phyloP scores from a whole-genome alignment of 2,113 vertebrate genomes.

The Apteryx owenii region DNA sequence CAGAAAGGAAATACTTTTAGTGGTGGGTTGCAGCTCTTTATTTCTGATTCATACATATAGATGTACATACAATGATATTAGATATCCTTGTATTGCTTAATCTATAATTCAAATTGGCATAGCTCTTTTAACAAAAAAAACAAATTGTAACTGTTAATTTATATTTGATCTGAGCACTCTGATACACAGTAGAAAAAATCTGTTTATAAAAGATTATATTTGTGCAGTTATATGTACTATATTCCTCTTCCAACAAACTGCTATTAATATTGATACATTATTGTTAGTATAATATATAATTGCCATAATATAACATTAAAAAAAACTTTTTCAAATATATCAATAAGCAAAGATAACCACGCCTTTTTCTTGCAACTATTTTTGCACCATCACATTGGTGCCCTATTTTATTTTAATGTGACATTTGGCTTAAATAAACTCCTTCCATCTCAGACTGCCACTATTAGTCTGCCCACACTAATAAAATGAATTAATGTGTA shows the following conservation, averaged over 20 bases:
- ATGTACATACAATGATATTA: slow-evolving; percentile 53
- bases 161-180: slow-evolving; percentile 63
- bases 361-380: neutral
- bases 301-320: slow-evolving; percentile 39
- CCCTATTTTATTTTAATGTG: slow-evolving; percentile 5
- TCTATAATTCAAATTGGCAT: slow-evolving; percentile 53
- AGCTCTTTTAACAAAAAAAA: slow-evolving; percentile 60
- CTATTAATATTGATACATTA: slow-evolving; percentile 21
- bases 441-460: neutral
- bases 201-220: slow-evolving; percentile 74
- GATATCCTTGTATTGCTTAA: slow-evolving; percentile 71
- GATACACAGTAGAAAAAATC: slow-evolving; percentile 72
- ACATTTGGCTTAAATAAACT: neutral
- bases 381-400: neutral
- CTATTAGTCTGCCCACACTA: neutral
- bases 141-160: slow-evolving; percentile 43
- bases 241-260: slow-evolving; percentile 66
- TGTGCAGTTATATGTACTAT: slow-evolving; percentile 59
- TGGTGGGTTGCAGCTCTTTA: slow-evolving; percentile 67
- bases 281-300: slow-evolving; percentile 12
- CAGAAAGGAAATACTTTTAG: slow-evolving; percentile 6
- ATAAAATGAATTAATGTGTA: neutral
- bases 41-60: slow-evolving; percentile 67
- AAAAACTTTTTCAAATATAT: slow-evolving; percentile 42
- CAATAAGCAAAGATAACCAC: slow-evolving; percentile 28